These are phyloP conservation scores for Drosophila varians DNA, from an alignment of 1,140 invertebrate genomes.

Conservation along the genomic window DNA sequence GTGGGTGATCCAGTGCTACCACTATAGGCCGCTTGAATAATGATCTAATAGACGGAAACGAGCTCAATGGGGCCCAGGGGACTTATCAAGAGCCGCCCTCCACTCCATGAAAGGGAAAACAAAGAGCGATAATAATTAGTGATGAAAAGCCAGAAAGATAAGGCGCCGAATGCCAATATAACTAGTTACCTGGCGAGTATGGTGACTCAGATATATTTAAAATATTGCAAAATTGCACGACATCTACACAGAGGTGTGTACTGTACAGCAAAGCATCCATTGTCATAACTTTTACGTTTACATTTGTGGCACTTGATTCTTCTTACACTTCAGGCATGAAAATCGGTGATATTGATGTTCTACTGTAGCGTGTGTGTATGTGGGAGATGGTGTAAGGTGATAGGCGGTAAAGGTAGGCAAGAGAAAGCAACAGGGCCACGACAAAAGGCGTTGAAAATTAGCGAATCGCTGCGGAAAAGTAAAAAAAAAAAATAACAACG, in stretches of 20 bases:
- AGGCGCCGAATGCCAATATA: constrained; percentile 30
- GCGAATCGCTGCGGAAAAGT: constrained; percentile 36
- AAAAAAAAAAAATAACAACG: constrained; percentile 31
- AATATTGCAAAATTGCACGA: constrained; percentile 51
- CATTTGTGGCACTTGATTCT: too few species aligned
- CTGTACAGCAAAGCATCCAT: too few species aligned
- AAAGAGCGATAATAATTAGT: constrained; percentile 17
- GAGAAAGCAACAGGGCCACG: constrained; percentile 33
- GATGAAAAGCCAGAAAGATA: constrained; percentile 16
- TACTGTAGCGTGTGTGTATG: constrained; percentile 14
- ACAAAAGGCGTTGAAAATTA: constrained; percentile 44
- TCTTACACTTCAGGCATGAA: too few species aligned
- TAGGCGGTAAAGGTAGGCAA: not conserved
- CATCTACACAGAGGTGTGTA: constrained; percentile 7
- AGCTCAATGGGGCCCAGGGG: constrained; percentile 29
- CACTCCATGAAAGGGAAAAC: constrained; percentile 25
- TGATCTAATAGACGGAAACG: constrained; percentile 47
- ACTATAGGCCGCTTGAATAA: constrained; percentile 29
- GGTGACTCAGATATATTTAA: constrained; percentile 37
- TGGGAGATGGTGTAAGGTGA: constrained; percentile 15
- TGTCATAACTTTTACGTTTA: too few species aligned
- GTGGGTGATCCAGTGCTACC: constrained; percentile 29
- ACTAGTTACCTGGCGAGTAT: constrained; percentile 23
- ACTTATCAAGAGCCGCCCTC: constrained; percentile 25
- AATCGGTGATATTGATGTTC: not conserved